A percentile compares a stretch with the other conserved stretches of the same genome.
Conservation (phyloP, 2,888 invertebrate genomes). For the Mimas tiliae region DNA sequence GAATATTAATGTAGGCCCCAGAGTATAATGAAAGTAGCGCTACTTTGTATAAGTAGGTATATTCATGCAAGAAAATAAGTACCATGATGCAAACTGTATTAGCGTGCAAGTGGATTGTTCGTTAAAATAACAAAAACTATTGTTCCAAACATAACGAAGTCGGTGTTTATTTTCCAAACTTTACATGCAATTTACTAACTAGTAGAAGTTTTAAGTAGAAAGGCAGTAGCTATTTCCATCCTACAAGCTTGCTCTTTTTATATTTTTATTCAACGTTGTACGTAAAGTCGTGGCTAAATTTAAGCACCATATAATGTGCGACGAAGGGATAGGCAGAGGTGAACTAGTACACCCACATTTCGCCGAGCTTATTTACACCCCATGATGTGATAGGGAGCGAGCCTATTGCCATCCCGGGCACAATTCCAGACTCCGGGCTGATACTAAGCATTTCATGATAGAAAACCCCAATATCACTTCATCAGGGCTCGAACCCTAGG, state of each 20-base stretch:
- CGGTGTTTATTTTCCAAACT: background rate
- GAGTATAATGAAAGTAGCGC: background rate
- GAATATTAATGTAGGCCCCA: background rate
- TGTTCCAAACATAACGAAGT: background rate
- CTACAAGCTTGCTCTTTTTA: background rate
- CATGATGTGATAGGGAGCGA: too few species aligned
- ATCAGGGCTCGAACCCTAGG: too few species aligned
- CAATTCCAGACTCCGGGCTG: too few species aligned
- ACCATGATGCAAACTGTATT: conserved; percentile 1
- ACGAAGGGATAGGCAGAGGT: too few species aligned
- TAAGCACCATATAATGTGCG: too few species aligned
- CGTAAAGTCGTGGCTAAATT: too few species aligned
- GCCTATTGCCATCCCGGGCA: too few species aligned
- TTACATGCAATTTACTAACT: background rate
- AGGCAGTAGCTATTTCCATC: background rate
- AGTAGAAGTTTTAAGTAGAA: background rate
- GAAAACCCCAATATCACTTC: too few species aligned
- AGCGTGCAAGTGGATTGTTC: background rate
- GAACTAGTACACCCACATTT: too few species aligned
- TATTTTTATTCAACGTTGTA: too few species aligned
- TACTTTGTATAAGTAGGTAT: background rate
- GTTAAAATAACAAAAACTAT: conserved; percentile 13
- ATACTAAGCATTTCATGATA: too few species aligned
- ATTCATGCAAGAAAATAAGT: background rate
- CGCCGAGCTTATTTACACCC: too few species aligned